A percentile compares a stretch with the other conserved stretches of the same genome.
These are phyloP conservation scores for Chironomus tepperi DNA, from an alignment of 1,140 invertebrate genomes.

Conservation along the genomic window DNA sequence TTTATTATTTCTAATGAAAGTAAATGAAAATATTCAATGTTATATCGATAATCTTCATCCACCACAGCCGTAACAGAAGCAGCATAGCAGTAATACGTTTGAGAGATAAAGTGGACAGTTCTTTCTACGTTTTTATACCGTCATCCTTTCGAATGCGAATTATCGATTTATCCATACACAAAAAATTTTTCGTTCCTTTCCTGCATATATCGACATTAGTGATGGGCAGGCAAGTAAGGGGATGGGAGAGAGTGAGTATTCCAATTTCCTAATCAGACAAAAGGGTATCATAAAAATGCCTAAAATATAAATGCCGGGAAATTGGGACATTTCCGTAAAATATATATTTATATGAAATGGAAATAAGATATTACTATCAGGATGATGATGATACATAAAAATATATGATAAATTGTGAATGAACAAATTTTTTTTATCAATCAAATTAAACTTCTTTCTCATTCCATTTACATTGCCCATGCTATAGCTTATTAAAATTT, in stretches of 20 bases:
- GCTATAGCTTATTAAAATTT: too few species aligned
- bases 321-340: not conserved
- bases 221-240: not conserved
- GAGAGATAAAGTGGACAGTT: not conserved
- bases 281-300: conserved; percentile 12
- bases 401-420: not conserved
- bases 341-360: not conserved
- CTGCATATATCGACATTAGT: not conserved
- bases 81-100: not conserved
- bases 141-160: conserved; percentile 4
- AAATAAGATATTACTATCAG: conserved; percentile 5
- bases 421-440: too few species aligned
- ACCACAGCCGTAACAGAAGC: not conserved
- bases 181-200: not conserved
- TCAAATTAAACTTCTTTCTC: too few species aligned
- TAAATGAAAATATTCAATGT: conserved; percentile 2
- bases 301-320: conserved; percentile 14
- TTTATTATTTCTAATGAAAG: conserved; percentile 20
- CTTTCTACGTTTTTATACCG: not conserved
- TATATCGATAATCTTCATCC: not conserved
- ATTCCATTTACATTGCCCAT: too few species aligned
- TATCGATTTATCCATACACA: not conserved
- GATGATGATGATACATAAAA: not conserved
- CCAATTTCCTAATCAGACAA: conserved; percentile 8
- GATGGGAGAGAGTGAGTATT: not conserved